Percentiles rank a stretch among this genome's conserved stretches.
phyloP scores from a whole-genome alignment of 2,888 invertebrate genomes.

The Marronus borbonicus region DNA sequence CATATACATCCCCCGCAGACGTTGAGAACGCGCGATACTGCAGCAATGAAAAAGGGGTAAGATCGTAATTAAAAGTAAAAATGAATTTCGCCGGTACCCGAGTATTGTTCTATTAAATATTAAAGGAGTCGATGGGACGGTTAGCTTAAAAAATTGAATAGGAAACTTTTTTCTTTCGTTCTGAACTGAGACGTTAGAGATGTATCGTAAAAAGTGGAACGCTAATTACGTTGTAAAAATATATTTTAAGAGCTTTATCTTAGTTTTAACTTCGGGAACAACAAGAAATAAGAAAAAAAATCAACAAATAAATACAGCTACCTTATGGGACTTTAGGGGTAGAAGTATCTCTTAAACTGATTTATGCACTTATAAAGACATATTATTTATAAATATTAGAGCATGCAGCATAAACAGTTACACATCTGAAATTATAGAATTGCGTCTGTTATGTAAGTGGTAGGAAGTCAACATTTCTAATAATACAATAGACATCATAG shows the following conservation, averaged over 20 bases:
- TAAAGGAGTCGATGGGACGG: slow-evolving; percentile 56
- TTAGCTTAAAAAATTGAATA: slow-evolving; percentile 26
- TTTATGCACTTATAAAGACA: no score
- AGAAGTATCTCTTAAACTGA: no score
- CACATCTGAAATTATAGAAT: no score
- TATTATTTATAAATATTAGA: no score
- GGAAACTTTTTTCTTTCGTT: slow-evolving; percentile 14
- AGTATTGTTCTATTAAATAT: slow-evolving; percentile 69
- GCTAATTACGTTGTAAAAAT: slow-evolving; percentile 42
- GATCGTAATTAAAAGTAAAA: slow-evolving; percentile 69
- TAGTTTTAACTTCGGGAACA: neutral
- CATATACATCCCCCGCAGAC: slow-evolving; percentile 47
- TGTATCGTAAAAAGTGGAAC: slow-evolving; percentile 26
- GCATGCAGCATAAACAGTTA: no score
- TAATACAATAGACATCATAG: no score
- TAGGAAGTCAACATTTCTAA: no score
- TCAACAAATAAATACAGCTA: no score
- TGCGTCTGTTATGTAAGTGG: no score
- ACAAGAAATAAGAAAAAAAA: no score
- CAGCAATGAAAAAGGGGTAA: slow-evolving; percentile 58
- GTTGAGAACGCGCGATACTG: slow-evolving; percentile 56
- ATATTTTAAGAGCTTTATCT: slow-evolving; percentile 34
- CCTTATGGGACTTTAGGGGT: no score
- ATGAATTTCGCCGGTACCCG: slow-evolving; percentile 69
- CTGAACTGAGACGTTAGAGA: slow-evolving; percentile 13